phyloP scores from a whole-genome alignment of 2,797 vertebrate genomes.

The Coluber constrictor region DNA sequence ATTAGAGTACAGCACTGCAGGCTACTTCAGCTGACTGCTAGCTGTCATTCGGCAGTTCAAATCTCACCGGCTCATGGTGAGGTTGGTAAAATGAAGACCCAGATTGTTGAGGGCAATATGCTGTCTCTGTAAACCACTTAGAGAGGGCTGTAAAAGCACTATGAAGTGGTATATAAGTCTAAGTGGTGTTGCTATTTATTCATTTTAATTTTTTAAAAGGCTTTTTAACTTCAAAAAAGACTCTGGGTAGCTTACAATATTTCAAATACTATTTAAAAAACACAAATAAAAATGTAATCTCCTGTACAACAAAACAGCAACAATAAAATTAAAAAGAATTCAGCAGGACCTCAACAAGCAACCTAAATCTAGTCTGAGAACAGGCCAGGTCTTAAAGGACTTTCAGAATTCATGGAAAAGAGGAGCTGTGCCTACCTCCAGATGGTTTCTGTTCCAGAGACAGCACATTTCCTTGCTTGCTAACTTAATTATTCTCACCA shows the following conservation, averaged over 20 bases:
- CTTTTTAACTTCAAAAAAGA: background rate
- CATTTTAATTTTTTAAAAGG: background rate
- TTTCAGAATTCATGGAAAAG: background rate
- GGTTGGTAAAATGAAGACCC: no score
- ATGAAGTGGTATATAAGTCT: no score
- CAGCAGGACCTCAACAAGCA: background rate
- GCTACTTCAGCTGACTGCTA: no score
- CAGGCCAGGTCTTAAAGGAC: background rate
- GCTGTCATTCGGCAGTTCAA: no score
- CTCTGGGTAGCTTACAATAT: background rate
- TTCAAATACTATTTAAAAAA: background rate
- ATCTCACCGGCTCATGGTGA: no score
- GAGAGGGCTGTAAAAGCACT: no score
- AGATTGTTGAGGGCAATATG: no score
- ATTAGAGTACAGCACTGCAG: no score
- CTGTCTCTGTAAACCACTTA: no score
- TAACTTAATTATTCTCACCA: background rate
- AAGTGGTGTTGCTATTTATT: background rate
- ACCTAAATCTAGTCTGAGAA: background rate
- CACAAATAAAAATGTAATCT: background rate
- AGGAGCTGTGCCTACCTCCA: background rate
- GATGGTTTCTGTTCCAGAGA: background rate
- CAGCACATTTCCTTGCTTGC: background rate
- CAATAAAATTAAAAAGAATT: background rate
- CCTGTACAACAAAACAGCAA: background rate